phyloP scores from a whole-genome alignment of 2,113 vertebrate genomes.

The Microcebus murinus region DNA sequence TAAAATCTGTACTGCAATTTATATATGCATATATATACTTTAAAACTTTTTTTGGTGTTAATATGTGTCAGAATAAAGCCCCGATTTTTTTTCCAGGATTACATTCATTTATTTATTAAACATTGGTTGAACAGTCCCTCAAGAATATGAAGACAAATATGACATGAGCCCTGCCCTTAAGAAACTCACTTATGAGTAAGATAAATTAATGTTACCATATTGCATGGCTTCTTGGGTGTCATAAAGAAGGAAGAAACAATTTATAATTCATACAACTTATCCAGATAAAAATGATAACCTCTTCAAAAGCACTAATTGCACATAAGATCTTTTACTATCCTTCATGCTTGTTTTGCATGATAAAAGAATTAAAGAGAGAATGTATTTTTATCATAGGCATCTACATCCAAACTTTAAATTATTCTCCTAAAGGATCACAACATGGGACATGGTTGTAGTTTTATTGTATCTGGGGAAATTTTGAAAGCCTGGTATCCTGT shows the following conservation, averaged over 20 bases:
- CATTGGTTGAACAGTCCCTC: not conserved
- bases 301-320: not conserved
- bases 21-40: not conserved
- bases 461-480: not conserved
- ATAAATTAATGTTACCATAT: not conserved
- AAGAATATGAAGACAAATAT: not conserved
- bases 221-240: not conserved
- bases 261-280: not conserved
- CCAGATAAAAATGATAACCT: not conserved
- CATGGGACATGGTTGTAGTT: not conserved
- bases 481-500: not conserved
- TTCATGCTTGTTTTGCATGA: not conserved
- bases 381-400: not conserved
- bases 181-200: not conserved
- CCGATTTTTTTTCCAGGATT: not conserved
- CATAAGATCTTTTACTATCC: not conserved
- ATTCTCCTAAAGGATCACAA: not conserved
- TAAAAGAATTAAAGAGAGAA: not conserved
- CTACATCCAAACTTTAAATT: not conserved
- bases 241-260: constrained; percentile 11
- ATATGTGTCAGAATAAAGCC: not conserved
- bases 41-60: not conserved
- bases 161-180: not conserved
- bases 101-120: not conserved
- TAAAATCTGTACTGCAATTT: not conserved